Percentiles rank a stretch among this genome's conserved stretches.
phyloP scores from a whole-genome alignment of 2,888 invertebrate species.

The Elysia crispata region DNA sequence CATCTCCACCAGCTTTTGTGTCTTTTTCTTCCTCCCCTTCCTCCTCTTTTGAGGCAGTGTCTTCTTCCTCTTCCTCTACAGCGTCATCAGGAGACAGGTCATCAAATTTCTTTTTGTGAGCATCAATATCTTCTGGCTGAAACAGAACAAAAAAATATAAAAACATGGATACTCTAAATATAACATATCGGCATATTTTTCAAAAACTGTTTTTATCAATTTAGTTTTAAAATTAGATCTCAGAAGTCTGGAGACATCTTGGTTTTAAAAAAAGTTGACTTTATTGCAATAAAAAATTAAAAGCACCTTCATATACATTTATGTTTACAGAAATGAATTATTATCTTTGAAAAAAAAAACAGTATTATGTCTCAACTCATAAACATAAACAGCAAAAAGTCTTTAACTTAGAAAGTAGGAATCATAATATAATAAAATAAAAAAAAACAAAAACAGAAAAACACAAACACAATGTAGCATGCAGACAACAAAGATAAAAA shows the following conservation, averaged over 20 bases:
- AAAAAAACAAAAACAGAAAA: neutral
- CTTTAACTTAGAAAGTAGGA: no score
- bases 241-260: no score
- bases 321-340: no score
- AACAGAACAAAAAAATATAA: neutral
- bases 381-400: no score
- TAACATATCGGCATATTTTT: neutral
- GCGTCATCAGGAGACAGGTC: conserved; percentile 32
- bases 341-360: no score
- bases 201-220: no score
- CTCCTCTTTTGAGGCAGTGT: neutral
- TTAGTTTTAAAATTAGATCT: no score
- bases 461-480: neutral
- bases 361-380: no score
- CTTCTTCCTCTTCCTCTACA: conserved; percentile 30
- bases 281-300: no score
- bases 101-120: conserved; percentile 46
- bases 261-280: no score
- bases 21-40: conserved; percentile 6
- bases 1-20: neutral
- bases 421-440: neutral
- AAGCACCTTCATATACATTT: no score
- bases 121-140: conserved; percentile 47
- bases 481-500: neutral
- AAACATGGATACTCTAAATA: neutral